A percentile compares a stretch with the other conserved stretches of the same genome.
These are phyloP conservation scores for Caenorhabditis sp. DNA, from an alignment of 2,888 invertebrate species.

Conservation along the genomic window DNA sequence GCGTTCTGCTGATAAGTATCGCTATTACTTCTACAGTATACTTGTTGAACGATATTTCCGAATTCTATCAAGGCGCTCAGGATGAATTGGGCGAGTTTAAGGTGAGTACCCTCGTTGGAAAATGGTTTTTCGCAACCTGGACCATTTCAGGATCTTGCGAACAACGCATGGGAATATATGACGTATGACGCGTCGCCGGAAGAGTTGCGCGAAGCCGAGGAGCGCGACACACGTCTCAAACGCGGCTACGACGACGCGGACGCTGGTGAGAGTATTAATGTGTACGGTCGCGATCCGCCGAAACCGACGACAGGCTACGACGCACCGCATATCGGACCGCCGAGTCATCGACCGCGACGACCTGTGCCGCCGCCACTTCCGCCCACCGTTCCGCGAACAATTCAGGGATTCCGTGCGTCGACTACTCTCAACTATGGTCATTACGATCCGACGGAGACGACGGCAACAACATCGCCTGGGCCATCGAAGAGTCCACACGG, in stretches of 20 bases:
- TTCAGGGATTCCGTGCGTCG: slow-evolving; percentile 22
- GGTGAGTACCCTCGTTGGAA: slow-evolving; percentile 8
- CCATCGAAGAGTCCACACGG: slow-evolving; percentile 7
- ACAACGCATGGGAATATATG: slow-evolving; percentile 45
- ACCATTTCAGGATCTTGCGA: slow-evolving; percentile 36
- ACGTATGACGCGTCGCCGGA: slow-evolving; percentile 31
- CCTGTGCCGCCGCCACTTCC: slow-evolving; percentile 24
- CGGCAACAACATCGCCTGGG: slow-evolving; percentile 2
- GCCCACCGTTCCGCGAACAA: slow-evolving; percentile 36
- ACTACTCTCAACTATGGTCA: slow-evolving; percentile 18
- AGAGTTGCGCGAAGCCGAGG: slow-evolving; percentile 31
- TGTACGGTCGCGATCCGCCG: slow-evolving; percentile 5
- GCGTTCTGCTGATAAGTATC: slow-evolving; percentile 19
- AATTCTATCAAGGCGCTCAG: slow-evolving; percentile 34
- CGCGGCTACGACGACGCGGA: slow-evolving; percentile 21
- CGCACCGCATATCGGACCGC: slow-evolving; percentile 27
- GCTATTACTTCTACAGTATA: slow-evolving; percentile 29
- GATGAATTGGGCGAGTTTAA: slow-evolving; percentile 36
- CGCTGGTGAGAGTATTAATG: background rate
- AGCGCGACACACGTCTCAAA: slow-evolving; percentile 9
- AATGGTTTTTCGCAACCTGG: no score
- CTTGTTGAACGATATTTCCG: slow-evolving; percentile 31
- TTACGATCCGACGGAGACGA: slow-evolving; percentile 11
- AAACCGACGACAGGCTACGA: slow-evolving; percentile 17
- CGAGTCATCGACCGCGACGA: slow-evolving; percentile 22